Evolutionary conservation across 1,140 invertebrate genomes (phyloP).

Genomic region (Psix sp.): DNA sequence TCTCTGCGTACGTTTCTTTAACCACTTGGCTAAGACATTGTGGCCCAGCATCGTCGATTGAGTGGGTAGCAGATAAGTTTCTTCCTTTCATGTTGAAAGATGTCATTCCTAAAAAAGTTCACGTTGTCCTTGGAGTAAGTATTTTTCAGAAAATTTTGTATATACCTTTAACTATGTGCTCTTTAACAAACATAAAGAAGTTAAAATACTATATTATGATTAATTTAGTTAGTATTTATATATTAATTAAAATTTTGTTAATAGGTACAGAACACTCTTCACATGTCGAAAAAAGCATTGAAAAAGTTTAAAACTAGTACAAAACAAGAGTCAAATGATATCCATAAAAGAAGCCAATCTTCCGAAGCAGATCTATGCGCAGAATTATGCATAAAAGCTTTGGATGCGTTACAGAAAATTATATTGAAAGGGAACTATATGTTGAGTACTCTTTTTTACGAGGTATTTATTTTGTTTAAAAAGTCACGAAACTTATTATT

Average conservation of each 20-base stretch:
- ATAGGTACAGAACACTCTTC: constrained; percentile 63
- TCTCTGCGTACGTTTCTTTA: constrained; percentile 27
- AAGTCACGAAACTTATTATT: background rate
- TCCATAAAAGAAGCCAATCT: constrained; percentile 34
- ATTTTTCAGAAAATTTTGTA: background rate
- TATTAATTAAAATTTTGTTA: too few species aligned
- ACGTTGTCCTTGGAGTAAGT: constrained; percentile 29
- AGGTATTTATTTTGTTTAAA: background rate
- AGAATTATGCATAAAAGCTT: constrained; percentile 61
- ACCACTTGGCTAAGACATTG: constrained; percentile 35
- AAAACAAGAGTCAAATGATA: background rate
- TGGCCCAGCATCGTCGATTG: constrained; percentile 24
- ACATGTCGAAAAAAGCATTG: constrained; percentile 64
- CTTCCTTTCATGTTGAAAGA: constrained; percentile 44
- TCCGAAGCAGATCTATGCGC: constrained; percentile 31
- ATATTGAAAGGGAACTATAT: too few species aligned
- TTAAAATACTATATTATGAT: too few species aligned
- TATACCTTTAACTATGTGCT: too few species aligned
- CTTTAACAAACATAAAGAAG: too few species aligned
- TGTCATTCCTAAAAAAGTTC: constrained; percentile 24
- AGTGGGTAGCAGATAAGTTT: constrained; percentile 35
- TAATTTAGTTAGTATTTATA: too few species aligned
- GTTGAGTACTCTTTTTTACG: too few species aligned
- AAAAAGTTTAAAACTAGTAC: constrained; percentile 60
- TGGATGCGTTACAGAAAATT: too few species aligned